These are phyloP conservation scores for Cochlearius cochlearius DNA, from an alignment of 2,113 vertebrate species.

Conservation along the genomic window DNA sequence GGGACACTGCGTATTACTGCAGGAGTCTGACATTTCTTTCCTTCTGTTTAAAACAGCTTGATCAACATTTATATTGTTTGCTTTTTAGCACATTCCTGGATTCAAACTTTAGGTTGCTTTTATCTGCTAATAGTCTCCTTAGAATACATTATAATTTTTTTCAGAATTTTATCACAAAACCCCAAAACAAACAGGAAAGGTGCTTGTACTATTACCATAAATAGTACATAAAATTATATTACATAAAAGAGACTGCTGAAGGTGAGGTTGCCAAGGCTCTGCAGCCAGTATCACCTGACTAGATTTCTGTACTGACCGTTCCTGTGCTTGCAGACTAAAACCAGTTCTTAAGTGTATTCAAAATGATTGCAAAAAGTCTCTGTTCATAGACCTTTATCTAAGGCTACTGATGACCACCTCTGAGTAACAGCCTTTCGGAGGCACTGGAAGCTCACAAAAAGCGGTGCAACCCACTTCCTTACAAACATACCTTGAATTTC, in stretches of 20 bases:
- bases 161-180: neutral
- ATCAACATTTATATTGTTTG: neutral
- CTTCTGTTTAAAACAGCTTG: neutral
- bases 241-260: neutral
- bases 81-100: neutral
- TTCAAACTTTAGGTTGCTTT: neutral
- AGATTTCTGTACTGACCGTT: neutral
- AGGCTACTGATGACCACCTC: neutral
- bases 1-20: neutral
- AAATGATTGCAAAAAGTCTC: neutral
- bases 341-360: neutral
- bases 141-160: neutral
- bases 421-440: neutral
- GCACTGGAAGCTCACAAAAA: neutral
- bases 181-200: neutral
- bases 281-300: neutral
- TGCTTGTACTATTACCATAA: neutral
- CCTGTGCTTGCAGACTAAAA: neutral
- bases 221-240: neutral
- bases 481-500: constrained; percentile 91
- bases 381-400: neutral
- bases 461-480: neutral
- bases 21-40: neutral
- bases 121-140: neutral
- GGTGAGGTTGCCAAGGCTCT: neutral